These are phyloP conservation scores for Melanchra persicariae DNA, from an alignment of 2,888 invertebrate species.

Conservation along the genomic window DNA sequence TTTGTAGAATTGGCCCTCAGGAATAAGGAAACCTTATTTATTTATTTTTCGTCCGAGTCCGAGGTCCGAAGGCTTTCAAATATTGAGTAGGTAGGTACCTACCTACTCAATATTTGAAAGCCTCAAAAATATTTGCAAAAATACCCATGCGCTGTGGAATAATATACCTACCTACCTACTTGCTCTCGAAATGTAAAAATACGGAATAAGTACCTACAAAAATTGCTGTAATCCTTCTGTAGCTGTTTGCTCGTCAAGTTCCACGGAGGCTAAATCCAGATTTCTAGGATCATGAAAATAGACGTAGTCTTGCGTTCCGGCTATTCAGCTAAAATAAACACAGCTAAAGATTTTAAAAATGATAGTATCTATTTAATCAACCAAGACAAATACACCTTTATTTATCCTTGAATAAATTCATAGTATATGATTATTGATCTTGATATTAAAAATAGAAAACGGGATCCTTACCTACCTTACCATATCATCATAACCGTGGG, in stretches of 20 bases:
- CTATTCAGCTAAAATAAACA: background rate
- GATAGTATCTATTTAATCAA: background rate
- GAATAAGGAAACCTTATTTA: no score
- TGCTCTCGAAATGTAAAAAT: no score
- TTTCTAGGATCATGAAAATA: background rate
- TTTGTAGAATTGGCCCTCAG: no score
- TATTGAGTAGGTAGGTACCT: no score
- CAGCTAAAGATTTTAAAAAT: background rate
- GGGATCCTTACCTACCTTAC: background rate
- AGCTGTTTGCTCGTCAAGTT: background rate
- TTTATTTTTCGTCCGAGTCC: no score
- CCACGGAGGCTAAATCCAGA: background rate
- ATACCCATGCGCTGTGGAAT: no score
- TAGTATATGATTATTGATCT: background rate
- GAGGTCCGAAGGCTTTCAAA: no score
- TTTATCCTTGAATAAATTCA: background rate
- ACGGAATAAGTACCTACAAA: no score
- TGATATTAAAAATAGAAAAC: background rate
- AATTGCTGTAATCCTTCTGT: background rate
- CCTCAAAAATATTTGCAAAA: no score
- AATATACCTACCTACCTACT: no score
- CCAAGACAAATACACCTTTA: no score
- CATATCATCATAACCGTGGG: conserved; percentile 37
- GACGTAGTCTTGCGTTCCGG: background rate
- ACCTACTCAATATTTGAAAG: no score